Evolutionary conservation across 2,888 invertebrate genomes (phyloP), one percentile per base, ranked within the genome.

Genomic region (Melanophora roralis): DNA sequence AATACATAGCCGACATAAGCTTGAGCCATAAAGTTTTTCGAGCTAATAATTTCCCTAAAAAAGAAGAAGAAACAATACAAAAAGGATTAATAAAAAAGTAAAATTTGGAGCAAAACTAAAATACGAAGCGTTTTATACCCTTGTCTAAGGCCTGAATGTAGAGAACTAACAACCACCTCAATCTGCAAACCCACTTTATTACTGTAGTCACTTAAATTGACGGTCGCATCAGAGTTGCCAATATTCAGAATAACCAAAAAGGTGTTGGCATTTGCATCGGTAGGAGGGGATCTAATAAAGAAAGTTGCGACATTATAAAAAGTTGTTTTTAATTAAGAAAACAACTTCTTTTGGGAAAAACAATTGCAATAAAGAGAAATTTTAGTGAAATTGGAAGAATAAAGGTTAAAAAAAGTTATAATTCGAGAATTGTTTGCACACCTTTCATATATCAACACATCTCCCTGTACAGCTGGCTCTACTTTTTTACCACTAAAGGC

Each of bases 221-320:
- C 87, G 3, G 59, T 72, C 78, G 91, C 90, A 5, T 90, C 87
- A 36, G 86, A 83, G 9, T 85, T 84, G 0, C 89, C 91, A 23
- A 92, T 86, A 85, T 93, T 93, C 81, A 92, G 88, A 23, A 92
- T 81, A 53, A 92, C 86, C 9, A 88, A 86, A 68, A 82, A 85
- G 4, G 77, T 51, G 34, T 74, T 69, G 1, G 67, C 34, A 1
- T 23, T 9, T 0, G 16, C 38, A 36, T 53, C 45, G 11, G 81
- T 82, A 11, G 57, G 14, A 40, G 82, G 64, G 49, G 82, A 64
- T 67, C 85, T 86, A 23, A 12, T 1, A 11, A 21, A n/a, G 1
- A 14, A n/a, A n/a, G n/a, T n/a, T n/a, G n/a, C n/a, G n/a, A n/a
- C n/a, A n/a, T n/a, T n/a, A n/a, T n/a, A n/a, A n/a, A n/a, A n/a